These are phyloP conservation scores for Dichetophora obliterata DNA, from an alignment of 2,888 invertebrate species.

Conservation along the genomic window DNA sequence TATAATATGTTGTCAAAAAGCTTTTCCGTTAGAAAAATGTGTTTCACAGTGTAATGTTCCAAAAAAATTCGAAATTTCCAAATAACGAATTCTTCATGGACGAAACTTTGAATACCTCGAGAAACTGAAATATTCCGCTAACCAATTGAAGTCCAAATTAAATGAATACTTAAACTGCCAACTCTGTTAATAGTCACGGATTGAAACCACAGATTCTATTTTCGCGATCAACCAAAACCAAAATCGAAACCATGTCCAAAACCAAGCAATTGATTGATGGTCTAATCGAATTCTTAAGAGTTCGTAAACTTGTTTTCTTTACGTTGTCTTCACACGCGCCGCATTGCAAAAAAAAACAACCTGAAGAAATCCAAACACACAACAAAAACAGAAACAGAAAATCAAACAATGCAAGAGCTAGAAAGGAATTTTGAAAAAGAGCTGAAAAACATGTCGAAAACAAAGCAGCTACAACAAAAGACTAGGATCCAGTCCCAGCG, in stretches of 20 bases:
- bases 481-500: neutral
- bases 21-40: no score
- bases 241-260: constrained; percentile 25
- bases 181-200: neutral
- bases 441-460: neutral
- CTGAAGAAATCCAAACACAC: neutral
- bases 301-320: constrained; percentile 21
- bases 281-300: constrained; percentile 31
- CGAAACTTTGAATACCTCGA: neutral
- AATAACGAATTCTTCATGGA: no score
- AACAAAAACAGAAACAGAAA: neutral
- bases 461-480: neutral
- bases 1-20: no score
- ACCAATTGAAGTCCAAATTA: constrained; percentile 10
- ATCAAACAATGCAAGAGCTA: neutral
- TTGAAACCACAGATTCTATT: constrained; percentile 9
- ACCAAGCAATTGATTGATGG: constrained; percentile 21
- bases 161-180: constrained; percentile 16
- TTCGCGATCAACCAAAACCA: neutral
- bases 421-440: neutral
- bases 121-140: neutral
- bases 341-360: neutral
- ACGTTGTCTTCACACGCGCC: constrained; percentile 6
- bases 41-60: no score
- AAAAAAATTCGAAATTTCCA: no score